Evolutionary conservation across 2,113 vertebrate species (phyloP).

Genomic region (Callaeas wilsoni): DNA sequence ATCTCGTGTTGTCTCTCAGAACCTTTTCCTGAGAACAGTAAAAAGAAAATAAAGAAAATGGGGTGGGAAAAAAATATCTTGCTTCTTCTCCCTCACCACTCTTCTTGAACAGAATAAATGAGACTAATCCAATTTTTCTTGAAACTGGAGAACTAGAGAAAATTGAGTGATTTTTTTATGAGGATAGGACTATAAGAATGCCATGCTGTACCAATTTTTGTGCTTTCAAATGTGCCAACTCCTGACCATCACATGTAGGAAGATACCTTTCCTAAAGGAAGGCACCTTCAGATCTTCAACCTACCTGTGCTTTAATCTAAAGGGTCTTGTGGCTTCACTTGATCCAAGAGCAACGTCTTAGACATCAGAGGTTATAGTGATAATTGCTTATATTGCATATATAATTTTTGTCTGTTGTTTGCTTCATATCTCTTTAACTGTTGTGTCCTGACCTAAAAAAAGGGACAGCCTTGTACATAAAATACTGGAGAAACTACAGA

Average conservation of each 20-base stretch:
- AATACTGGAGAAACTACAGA: not conserved
- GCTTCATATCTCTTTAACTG: not conserved
- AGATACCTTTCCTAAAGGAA: not conserved
- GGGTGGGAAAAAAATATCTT: not conserved
- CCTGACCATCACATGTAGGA: not conserved
- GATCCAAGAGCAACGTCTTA: too few relatives aligned
- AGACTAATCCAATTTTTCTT: not conserved
- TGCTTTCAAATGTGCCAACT: not conserved
- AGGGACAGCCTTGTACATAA: not conserved
- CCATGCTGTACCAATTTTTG: not conserved
- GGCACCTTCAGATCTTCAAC: not conserved
- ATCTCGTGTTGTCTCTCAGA: not conserved
- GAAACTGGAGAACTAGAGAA: not conserved
- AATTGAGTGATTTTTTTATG: not conserved
- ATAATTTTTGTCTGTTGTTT: not conserved
- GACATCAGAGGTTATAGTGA: not conserved
- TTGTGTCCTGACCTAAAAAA: not conserved
- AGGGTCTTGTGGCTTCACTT: too few relatives aligned
- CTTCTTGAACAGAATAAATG: not conserved
- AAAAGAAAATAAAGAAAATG: not conserved
- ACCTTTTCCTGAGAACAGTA: not conserved
- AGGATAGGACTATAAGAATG: not conserved
- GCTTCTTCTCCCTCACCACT: not conserved
- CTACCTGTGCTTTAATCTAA: not conserved
- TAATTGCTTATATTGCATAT: accelerated